Evolutionary conservation across 2,797 vertebrate species (phyloP), one percentile per base, ranked within the genome.

Genomic region (Tenualosa ilisha): DNA sequence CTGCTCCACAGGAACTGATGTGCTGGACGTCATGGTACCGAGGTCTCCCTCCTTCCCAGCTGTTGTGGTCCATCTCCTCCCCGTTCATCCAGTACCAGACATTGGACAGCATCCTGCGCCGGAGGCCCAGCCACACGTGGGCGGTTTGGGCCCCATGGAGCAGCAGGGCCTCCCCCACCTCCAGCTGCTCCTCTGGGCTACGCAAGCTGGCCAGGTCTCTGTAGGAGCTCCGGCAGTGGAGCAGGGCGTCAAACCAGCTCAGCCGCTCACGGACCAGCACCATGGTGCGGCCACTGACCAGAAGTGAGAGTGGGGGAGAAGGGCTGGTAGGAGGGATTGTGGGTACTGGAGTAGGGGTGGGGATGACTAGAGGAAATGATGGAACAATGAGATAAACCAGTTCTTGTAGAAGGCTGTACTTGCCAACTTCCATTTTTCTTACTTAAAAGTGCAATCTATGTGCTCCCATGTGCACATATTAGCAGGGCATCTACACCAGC

Each of bases 241-340:
- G 31, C 68, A 75, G 37, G 31, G 68, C 68, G 31, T 75, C 68
- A 3, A 17, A 75, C 68, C 68, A 75, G 68, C 37, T 75, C 31
- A 75, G 68, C 12, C 5, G 68, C 37, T 72, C 63, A 65, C 11
- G 37, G 20, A 84, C 24, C 46, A 31, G 3, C 65, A 37, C 65
- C 85, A 84, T 49, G 75, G 82, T 81, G 81, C 75, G 82, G 31
- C 54, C 83, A 56, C 63, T 24, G 79, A 65, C 17, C 84, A 84
- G 51, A 65, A 40, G 46, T 26, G 85, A 81, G 89, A 88, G 84
- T 86, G 88, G 86, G 88, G 79, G 86, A 88, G 92, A 50, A 85
- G 90, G 92, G 87, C 37, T 86, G 43, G 81, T 65, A 68, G 86
- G 88, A 84, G 88, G 59, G 86, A 87, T 85, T n/a, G 86, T 40